Evolutionary conservation across 2,888 invertebrate genomes (phyloP), one percentile per base, ranked within the genome.

Genomic region (Eilema griseolum): DNA sequence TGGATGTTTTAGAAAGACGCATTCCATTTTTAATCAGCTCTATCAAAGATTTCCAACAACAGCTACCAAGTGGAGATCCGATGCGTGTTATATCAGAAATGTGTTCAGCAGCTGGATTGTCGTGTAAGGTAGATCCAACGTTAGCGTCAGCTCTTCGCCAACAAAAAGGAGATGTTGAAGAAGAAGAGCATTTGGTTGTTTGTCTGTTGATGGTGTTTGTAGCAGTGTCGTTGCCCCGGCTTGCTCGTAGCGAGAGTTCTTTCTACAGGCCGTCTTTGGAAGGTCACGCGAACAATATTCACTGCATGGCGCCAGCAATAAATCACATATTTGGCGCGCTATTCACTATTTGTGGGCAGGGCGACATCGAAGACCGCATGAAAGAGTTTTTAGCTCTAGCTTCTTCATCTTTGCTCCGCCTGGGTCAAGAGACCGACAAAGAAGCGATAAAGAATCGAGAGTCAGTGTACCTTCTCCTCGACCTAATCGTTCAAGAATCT

Each of bases 131-230:
- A 0, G 99, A 99, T 91, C 99, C 99, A 0, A 98, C 99, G 0
- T 95, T 99, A 66, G 98, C 99, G 10, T 97, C 97, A 56, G 98
- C 99, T 0, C 93, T 99, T 12, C 97, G 98, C 81, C 97, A 97
- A 74, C 99, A 99, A 87, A 99, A 99, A 91, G 95, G 96, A 33
- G 98, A 98, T 85, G 95, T 97, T 5, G 98, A 98, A 80, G 98
- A 98, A 80, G 99, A 99, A 81, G 99, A 99, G 85, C 99, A 99
- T 93, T 96, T 98, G 41, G 96, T 98, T 56, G 98, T 99, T 1
- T 99, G 99, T 89, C 95, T 99, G 57, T 92, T 99, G 72, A 99
- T 99, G 99, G 99, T 99, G 8, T 99, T 99, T 91, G 98, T 99
- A 0, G 99, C 99, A 0, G 99, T 99, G 23, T 99, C 99, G 0